Evolutionary conservation across 2,888 invertebrate species (phyloP).

Genomic region (Chironomus tentans): DNA sequence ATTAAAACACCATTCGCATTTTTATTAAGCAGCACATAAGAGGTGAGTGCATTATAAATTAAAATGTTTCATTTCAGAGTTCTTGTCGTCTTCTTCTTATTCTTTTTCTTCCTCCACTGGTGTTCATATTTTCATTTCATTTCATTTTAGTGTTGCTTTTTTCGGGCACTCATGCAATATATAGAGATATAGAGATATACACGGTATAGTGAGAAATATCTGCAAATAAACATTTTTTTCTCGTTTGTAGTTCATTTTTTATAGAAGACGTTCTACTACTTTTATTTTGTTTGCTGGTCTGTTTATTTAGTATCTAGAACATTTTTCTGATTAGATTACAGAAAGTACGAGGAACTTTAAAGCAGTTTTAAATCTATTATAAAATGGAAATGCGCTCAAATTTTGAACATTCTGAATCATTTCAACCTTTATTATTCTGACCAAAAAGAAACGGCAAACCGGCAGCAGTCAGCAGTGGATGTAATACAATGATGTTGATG

Average conservation of each 20-base stretch:
- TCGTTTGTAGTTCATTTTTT: no score
- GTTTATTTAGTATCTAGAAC: no score
- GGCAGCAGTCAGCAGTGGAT: background rate
- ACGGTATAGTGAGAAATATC: background rate
- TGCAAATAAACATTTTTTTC: background rate
- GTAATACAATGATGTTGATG: no score
- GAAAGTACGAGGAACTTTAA: no score
- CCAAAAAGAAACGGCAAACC: background rate
- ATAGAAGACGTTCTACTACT: no score
- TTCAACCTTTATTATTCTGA: background rate
- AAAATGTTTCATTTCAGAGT: background rate
- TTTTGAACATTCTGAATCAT: no score
- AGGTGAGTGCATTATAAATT: constrained; percentile 25
- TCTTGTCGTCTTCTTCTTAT: background rate
- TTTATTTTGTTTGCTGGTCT: no score
- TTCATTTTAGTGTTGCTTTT: no score
- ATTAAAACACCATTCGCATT: constrained; percentile 13
- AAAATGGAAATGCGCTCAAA: no score
- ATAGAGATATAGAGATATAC: background rate
- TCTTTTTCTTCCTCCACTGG: background rate
- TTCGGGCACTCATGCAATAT: no score
- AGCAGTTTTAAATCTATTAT: no score
- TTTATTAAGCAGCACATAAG: constrained; percentile 8
- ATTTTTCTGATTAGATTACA: no score
- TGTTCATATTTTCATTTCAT: background rate